phyloP scores from a whole-genome alignment of 2,113 vertebrate species.

The Ranitomeya variabilis region DNA sequence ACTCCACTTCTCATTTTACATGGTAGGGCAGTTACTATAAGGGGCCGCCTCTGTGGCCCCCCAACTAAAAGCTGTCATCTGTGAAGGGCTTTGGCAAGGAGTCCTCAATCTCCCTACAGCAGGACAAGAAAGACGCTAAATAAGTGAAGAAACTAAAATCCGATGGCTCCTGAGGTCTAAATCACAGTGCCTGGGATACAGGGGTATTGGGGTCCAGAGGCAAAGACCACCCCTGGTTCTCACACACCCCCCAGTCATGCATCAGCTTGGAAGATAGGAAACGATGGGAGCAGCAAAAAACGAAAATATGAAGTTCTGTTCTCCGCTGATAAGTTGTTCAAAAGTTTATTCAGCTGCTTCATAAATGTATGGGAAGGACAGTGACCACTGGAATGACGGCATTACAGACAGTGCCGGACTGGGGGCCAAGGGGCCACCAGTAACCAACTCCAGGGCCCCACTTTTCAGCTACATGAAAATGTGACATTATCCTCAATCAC shows the following conservation, averaged over 20 bases:
- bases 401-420: background rate
- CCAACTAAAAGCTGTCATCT: no score
- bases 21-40: no score
- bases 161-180: no score
- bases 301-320: background rate
- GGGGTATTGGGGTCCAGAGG: background rate
- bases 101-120: background rate
- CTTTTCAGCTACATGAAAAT: no score
- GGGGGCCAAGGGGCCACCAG: no score
- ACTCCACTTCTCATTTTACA: no score
- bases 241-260: background rate
- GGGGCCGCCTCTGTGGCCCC: no score
- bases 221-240: background rate
- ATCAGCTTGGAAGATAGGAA: background rate
- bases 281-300: background rate
- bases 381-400: background rate
- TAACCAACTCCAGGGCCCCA: no score
- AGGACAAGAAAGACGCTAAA: background rate
- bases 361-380: background rate
- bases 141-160: background rate
- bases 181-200: background rate
- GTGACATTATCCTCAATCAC: background rate
- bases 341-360: constrained; percentile 8
- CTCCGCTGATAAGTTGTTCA: background rate
- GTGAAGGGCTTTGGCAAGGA: no score